Evolutionary conservation across 2,113 vertebrate species (phyloP).

Genomic region (Anseranas semipalmata): DNA sequence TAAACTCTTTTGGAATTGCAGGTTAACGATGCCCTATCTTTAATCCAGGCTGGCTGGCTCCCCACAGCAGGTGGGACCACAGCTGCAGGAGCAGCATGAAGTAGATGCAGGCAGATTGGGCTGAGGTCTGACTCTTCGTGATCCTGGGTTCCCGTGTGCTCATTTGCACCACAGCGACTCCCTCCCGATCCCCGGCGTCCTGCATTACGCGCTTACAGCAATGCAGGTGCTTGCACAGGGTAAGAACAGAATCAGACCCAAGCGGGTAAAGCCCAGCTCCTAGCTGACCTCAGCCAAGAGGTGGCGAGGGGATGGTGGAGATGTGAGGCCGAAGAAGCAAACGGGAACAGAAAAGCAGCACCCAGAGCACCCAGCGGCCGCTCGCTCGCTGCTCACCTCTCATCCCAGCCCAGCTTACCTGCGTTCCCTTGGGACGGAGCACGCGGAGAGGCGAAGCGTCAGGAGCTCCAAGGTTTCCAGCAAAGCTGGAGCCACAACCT

Average conservation of each 20-base stretch:
- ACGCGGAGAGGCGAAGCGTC: fast-evolving
- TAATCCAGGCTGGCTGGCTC: not conserved
- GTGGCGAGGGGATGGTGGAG: not conserved
- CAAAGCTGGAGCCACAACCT: conserved; percentile 19
- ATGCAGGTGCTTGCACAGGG: not conserved
- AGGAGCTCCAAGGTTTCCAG: not conserved
- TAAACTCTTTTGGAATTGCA: not conserved
- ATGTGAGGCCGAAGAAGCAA: not conserved
- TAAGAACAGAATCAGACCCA: not conserved
- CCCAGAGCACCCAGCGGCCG: not conserved
- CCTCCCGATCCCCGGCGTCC: not conserved
- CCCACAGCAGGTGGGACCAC: not conserved
- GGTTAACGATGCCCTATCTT: not conserved
- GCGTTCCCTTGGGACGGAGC: not conserved
- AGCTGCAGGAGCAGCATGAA: not conserved
- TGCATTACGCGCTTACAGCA: fast-evolving
- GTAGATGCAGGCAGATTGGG: not conserved
- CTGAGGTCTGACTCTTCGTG: not conserved
- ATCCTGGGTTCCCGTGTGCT: not conserved
- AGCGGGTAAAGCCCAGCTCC: not conserved
- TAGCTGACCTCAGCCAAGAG: not conserved
- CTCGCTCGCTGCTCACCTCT: not conserved
- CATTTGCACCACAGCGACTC: too few relatives aligned
- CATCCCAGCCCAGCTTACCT: conserved; percentile 43
- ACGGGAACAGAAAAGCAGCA: not conserved